A percentile compares a stretch with the other conserved stretches of the same genome.
Conservation (phyloP, 2,888 invertebrate species). For the Diplazon laetatorius region DNA sequence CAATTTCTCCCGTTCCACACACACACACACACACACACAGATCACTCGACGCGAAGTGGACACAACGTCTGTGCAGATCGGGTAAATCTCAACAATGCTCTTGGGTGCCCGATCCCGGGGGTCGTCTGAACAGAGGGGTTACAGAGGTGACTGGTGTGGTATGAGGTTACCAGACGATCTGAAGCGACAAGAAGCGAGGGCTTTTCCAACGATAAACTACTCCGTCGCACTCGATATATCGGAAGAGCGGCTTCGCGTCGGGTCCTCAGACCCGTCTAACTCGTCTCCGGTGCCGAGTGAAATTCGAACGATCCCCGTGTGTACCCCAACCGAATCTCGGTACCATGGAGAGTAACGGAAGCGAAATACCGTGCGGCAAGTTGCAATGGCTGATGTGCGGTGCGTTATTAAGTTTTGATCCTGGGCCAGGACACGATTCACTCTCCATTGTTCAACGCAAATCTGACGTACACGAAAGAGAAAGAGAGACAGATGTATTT, state of each 20-base stretch:
- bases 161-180: constrained; percentile 11
- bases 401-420: constrained; percentile 79
- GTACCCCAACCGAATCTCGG: constrained; percentile 9
- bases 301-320: constrained; percentile 5
- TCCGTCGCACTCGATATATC: constrained; percentile 18
- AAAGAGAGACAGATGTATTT: too few species aligned
- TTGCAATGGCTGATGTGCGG: constrained; percentile 53
- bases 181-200: constrained; percentile 18
- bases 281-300: background rate
- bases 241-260: constrained; percentile 24
- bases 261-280: constrained; percentile 13
- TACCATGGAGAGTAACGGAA: constrained; percentile 1
- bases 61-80: constrained; percentile 46
- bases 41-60: constrained; percentile 41
- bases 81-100: constrained; percentile 17
- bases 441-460: constrained; percentile 76
- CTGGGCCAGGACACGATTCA: constrained; percentile 64
- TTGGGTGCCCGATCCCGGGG: constrained; percentile 6
- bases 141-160: constrained; percentile 3
- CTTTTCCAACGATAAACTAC: constrained; percentile 13
- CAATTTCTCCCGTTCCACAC: background rate
- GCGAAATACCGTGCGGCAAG: constrained; percentile 3
- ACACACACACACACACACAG: too few species aligned
- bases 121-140: constrained; percentile 19
- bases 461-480: constrained; percentile 76